phyloP scores from a whole-genome alignment of 2,888 invertebrate genomes.

The Palloptera scutellata region DNA sequence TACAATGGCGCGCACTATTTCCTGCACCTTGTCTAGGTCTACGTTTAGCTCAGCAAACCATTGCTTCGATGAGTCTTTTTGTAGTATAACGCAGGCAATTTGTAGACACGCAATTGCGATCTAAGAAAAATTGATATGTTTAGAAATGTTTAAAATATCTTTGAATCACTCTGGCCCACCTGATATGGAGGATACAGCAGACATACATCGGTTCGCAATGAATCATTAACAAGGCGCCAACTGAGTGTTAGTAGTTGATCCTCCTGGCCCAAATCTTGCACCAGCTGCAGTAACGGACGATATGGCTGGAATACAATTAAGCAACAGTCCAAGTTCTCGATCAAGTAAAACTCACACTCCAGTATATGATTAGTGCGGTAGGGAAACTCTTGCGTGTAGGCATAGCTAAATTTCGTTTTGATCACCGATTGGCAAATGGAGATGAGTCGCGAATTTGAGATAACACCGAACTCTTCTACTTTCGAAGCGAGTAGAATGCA shows the following conservation, averaged over 20 bases:
- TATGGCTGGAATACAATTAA: constrained; percentile 98
- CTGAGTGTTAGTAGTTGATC: constrained; percentile 89
- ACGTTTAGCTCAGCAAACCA: constrained; percentile 99
- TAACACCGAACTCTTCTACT: constrained; percentile 99
- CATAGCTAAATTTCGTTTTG: constrained; percentile 93
- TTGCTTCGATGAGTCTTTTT: constrained; percentile 86
- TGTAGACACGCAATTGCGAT: constrained; percentile 86
- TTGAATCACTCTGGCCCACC: constrained; percentile 67
- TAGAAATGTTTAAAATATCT: background rate
- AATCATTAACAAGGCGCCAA: constrained; percentile 98
- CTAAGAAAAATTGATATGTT: constrained; percentile 56
- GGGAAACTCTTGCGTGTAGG: constrained; percentile 93
- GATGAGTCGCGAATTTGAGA: constrained; percentile 93
- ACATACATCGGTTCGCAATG: constrained; percentile 94
- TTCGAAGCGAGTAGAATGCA: constrained; percentile 97
- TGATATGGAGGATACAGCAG: constrained; percentile 96
- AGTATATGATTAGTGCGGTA: constrained; percentile 93
- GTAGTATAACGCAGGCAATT: constrained; percentile 91
- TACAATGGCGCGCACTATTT: constrained; percentile 92
- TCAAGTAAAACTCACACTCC: constrained; percentile 97
- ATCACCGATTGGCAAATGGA: constrained; percentile 95
- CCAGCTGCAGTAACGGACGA: constrained; percentile 86
- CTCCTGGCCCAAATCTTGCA: constrained; percentile 92
- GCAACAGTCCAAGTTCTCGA: constrained; percentile 98
- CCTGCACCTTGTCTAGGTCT: constrained; percentile 97